Evolutionary conservation across 2,113 vertebrate genomes (phyloP), one percentile per base, ranked within the genome.

Genomic region (Lepus americanus): DNA sequence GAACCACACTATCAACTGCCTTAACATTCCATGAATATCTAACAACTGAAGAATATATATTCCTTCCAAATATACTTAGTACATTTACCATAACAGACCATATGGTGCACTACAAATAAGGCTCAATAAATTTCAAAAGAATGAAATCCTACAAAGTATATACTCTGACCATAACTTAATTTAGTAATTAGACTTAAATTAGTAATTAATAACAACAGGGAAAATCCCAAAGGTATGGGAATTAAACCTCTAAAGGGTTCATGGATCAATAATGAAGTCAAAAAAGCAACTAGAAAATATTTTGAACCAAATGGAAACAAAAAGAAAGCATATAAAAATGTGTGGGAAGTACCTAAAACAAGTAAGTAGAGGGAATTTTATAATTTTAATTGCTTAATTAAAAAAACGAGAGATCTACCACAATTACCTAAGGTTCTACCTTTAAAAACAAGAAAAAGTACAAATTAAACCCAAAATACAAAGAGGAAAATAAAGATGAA

Each of bases 61-160:
- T 53, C 53, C 55, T 64, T 90, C 81, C 36, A 82, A 76, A 82
- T 36, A 13, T 25, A 27, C 9, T 5, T 5, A 33, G n/a, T 66
- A 63, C 31, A 29, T 64, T 64, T 53, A 90, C 55, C 61, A 51
- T 82, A 13, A 95, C 0, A 92, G 76, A n/a, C 51, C 25, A 53
- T 19, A 80, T 51, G 33, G 12, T 73, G 12, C 27, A 10, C 27
- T 70, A 64, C n/a, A 61, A 78, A 77, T 36, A 36, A 87, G 14
- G 72, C 53, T 91, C 33, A 74, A 66, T 23, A 87, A 86, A 59
- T 63, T 27, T 44, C 22, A 81, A 83, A 94, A n/a, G 22, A 94
- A 0, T n/a, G 8, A 44, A 86, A 64, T 80, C n/a, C 78, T 16
- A 79, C 31, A 79, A 85, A 85, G 25, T 31, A 63, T 86, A 86